Base-by-base conservation (phyloP, 2,797 vertebrate genomes). In the Acropternis orthonyx region DNA sequence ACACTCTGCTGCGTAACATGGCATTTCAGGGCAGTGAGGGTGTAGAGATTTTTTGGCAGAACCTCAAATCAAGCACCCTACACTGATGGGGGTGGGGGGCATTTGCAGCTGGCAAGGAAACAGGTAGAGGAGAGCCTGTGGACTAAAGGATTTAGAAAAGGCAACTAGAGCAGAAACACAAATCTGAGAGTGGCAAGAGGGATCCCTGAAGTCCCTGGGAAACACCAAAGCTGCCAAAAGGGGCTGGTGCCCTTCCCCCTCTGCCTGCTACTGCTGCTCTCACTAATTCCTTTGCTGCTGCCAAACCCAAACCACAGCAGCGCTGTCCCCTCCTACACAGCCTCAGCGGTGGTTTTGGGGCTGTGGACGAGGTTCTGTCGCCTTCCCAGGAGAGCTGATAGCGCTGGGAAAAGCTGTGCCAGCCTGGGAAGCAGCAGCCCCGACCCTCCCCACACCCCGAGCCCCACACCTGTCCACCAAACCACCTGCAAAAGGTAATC, bases 301-400 rank as follows among this genome's bases (percentile, higher is more conserved):
- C 92, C 93, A 94, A 93, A 85, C 67, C 94, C 62, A 85, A 95
- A 92, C 93, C 93, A 5, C 93, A 92, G 63, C 78, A 41, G 48
- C 8, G 72, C 93, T 65, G 75, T 88, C 68, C 37, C 93, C 94
- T 93, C 96, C 96, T 48, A 91, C 95, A 68, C 91, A 65, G 78
- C 3, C 89, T 79, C 80, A 32, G 89, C 77, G 15, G 87, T 1
- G 93, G 81, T 63, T 93, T 90, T 18, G 59, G 56, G 89, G 81
- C 59, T 28, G 36, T 0, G 34, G 43, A 67, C 15, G 2, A 44
- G 74, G 71, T 72, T 62, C 58, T 0, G 1, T 61, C 23, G n/a
- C 52, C 73, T 46, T 56, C 66, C 69, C n/a, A 2, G 41, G 59
- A 37, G 5, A 43, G 58, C 24, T 14, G 66, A n/a, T 19, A 51